Evolutionary conservation across 2,888 invertebrate genomes (phyloP).

Genomic region (Orchestes rusci): DNA sequence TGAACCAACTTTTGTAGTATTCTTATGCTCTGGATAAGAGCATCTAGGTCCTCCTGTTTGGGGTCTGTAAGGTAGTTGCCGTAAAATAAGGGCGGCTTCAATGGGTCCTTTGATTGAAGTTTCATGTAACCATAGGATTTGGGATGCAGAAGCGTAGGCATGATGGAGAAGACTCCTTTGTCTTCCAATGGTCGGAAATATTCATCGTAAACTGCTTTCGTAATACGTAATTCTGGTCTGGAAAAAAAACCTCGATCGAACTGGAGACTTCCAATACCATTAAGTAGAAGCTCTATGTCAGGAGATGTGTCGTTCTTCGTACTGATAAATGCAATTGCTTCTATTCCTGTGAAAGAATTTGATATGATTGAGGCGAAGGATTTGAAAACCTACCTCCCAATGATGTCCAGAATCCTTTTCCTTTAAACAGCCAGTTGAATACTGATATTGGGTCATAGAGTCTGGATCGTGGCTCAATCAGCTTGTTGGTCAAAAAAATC

Average conservation of each 20-base stretch:
- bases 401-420: slow-evolving; percentile 14
- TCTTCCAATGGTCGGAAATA: slow-evolving; percentile 8
- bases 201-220: slow-evolving; percentile 48
- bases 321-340: slow-evolving; percentile 53
- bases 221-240: slow-evolving; percentile 46
- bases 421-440: slow-evolving; percentile 8
- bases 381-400: slow-evolving; percentile 28
- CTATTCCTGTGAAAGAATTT: slow-evolving; percentile 45
- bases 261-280: slow-evolving; percentile 45
- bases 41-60: slow-evolving; percentile 45
- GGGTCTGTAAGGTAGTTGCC: slow-evolving; percentile 71
- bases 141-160: slow-evolving; percentile 66
- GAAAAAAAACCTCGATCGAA: slow-evolving; percentile 35
- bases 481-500: slow-evolving; percentile 9
- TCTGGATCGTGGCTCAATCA: slow-evolving; percentile 6
- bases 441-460: slow-evolving; percentile 6
- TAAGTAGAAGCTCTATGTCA: slow-evolving; percentile 63
- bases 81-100: slow-evolving; percentile 62
- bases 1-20: slow-evolving; percentile 41
- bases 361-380: too few relatives aligned
- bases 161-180: slow-evolving; percentile 36
- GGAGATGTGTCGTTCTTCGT: slow-evolving; percentile 51
- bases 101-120: slow-evolving; percentile 64
- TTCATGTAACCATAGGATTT: slow-evolving; percentile 61
- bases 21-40: slow-evolving; percentile 43